Base-by-base conservation (phyloP, 1,140 invertebrate species). In the Dreissena rostriformis region DNA sequence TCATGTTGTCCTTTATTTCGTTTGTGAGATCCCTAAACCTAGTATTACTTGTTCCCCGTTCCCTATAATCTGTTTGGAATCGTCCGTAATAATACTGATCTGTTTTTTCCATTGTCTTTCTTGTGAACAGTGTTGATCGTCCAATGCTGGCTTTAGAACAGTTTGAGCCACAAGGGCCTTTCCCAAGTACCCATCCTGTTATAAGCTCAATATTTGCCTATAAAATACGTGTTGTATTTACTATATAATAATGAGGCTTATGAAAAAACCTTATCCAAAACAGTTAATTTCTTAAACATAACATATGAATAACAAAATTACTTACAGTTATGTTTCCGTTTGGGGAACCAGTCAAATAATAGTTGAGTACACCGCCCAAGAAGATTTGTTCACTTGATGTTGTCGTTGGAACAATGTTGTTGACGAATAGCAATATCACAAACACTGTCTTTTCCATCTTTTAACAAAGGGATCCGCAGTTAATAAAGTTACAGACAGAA, bases 201-300 rank as follows among this genome's bases (percentile, higher is more conserved):
- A 75, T 55, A 11, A 75, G 55, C 6, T 75, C 72, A 57, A 75
- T 26, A 55, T 55, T 39, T 0, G 55, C 72, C 72, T 75, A n/a
- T 10, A 29, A 28, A 24, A 73, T 6, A 11, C 19, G 7, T 63
- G 24, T 6, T n/a, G 11, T n/a, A 63, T 4, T 5, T 11, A 24
- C 11, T 63, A 11, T n/a, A 4, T 63, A 63, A n/a, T 4, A 4
- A 63, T 5, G 7, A 63, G n/a, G n/a, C n/a, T n/a, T n/a, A 63
- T 63, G 19, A 24, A 63, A 2, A 63, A 5, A 39, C 8, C 8
- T 39, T 8, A 39, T 39, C 39, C 2, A 39, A 39, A 2, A 39
- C 8, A 5, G 8, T 39, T 39, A 39, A 5, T 39, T 39, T 5
- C 39, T 39, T 2, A 5, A 39, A 39, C 39, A 5, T 39, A 39